Base-by-base conservation (phyloP, 2,113 vertebrate genomes). In the Oncorhynchus mykiss region DNA sequence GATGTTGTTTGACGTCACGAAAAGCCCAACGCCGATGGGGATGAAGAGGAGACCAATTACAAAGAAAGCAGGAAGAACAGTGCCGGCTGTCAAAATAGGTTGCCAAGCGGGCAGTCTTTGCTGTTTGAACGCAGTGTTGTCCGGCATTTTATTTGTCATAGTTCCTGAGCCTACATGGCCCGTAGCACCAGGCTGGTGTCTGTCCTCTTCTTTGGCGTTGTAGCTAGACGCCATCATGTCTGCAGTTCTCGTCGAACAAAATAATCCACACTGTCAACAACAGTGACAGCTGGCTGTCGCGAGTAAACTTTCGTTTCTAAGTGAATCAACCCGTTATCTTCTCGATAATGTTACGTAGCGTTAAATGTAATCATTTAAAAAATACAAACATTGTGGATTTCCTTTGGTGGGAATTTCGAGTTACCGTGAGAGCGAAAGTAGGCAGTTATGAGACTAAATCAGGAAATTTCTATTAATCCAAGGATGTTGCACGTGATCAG, bases 71-170 rank as follows among this genome's bases (percentile, higher is more conserved):
- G 97, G 97, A 29, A 99, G 90, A 78, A 97, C 97, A 22, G 95
- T 96, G 68, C 96, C 96, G 0, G 97, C 97, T 0, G 97, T 99
- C 25, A 99, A 92, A 74, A 99, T 97, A 74, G 97, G 97, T 86
- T 98, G 97, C 97, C 97, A 99, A 29, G 96, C 97, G 4, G 97
- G 97, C 49, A 99, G 88, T 67, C 97, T 92, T 84, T 99, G 97
- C 89, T 99, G 97, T 81, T 98, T 99, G 86, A 99, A 99, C 0
- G 97, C 97, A 0, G 96, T 99, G 84, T 99, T 99, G 77, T 99
- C 97, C 4, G 97, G 97, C 57, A 97, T 97, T 82, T 95, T 94
- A 67, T 89, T 97, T 82, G 96, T 97, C 1, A 86, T 87, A 0
- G 80, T 79, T 4, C 85, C 91, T 0, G 86, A 81, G 1, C 83